Conservation (phyloP, 2,113 vertebrate species). For the Potamarius usumacintae region DNA sequence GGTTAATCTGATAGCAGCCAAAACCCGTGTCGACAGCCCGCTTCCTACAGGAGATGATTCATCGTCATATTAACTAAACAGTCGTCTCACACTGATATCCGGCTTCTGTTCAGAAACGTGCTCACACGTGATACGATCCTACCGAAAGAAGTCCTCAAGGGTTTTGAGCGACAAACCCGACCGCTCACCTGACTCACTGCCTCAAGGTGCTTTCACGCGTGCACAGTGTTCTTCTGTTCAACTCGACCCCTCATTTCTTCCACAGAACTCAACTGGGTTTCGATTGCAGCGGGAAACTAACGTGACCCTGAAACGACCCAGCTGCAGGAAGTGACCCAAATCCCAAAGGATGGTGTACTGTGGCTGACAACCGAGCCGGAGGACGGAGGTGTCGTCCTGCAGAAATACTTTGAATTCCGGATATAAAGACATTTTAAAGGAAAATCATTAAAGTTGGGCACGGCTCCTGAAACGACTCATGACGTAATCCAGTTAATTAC, state of each 20-base stretch:
- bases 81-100: conserved; percentile 36
- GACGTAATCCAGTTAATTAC: neutral
- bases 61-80: conserved; percentile 19
- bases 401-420: neutral
- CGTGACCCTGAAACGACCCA: neutral
- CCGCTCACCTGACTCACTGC: neutral
- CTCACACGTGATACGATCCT: neutral
- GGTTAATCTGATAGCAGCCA: conserved; percentile 30
- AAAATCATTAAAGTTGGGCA: neutral
- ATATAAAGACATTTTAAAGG: neutral
- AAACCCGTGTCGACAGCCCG: conserved; percentile 19
- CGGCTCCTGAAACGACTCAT: neutral
- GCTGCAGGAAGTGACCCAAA: neutral
- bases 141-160: neutral
- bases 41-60: conserved; percentile 50
- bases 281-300: neutral
- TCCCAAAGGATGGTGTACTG: neutral
- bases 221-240: neutral
- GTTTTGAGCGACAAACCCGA: neutral
- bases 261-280: neutral
- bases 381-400: neutral
- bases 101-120: conserved; percentile 21
- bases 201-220: neutral
- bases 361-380: neutral
- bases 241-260: neutral